phyloP scores from a whole-genome alignment of 30 jellyfish, hydroid and myxozoan genomes.

The Nemopilema nomurai region DNA sequence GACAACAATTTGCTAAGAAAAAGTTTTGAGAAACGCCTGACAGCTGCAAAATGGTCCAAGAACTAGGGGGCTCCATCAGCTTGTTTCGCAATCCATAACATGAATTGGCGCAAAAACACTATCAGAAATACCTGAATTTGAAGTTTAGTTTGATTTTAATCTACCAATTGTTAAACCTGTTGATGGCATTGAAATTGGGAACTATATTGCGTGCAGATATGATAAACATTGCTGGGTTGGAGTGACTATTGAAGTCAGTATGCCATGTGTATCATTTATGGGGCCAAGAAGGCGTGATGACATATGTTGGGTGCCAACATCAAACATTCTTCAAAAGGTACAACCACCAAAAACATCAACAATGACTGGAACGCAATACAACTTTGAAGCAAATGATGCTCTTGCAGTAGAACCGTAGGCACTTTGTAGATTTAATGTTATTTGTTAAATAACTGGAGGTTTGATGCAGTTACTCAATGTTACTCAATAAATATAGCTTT shows the following conservation, averaged over 20 bases:
- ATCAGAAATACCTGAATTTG: neutral
- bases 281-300: slow-evolving; percentile 60
- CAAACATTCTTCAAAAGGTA: neutral
- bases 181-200: neutral
- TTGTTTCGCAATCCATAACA: slow-evolving; percentile 33
- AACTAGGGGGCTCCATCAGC: slow-evolving; percentile 64
- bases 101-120: slow-evolving; percentile 19
- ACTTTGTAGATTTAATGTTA: no score
- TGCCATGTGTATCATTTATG: slow-evolving; percentile 14
- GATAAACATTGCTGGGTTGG: slow-evolving; percentile 55
- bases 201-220: slow-evolving; percentile 19
- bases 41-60: slow-evolving; percentile 49
- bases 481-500: no score
- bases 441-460: no score
- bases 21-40: slow-evolving; percentile 26
- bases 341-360: slow-evolving; percentile 20
- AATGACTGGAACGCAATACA: neutral
- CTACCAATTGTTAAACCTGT: neutral
- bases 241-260: slow-evolving; percentile 1
- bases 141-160: slow-evolving; percentile 1
- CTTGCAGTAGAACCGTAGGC: no score
- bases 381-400: neutral
- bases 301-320: slow-evolving; percentile 42
- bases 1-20: slow-evolving; percentile 16
- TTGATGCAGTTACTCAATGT: no score